Evolutionary conservation across 2,888 invertebrate genomes (phyloP).

Genomic region (Lamproptera curius): DNA sequence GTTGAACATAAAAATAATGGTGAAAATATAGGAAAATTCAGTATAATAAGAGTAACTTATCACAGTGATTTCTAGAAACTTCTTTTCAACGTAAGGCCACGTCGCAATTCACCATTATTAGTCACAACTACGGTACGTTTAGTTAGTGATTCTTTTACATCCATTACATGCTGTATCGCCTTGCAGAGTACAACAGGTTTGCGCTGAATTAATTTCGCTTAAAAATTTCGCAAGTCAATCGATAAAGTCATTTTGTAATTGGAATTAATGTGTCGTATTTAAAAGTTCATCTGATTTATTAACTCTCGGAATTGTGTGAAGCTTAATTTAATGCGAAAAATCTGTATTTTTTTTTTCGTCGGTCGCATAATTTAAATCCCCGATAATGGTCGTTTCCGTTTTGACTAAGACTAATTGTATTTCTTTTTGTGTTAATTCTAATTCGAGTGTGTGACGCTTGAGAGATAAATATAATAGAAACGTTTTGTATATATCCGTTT

Average conservation of each 20-base stretch:
- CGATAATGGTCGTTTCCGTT: not conserved
- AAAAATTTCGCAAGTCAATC: not conserved
- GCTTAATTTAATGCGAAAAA: not conserved
- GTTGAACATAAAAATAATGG: no score
- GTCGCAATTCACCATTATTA: not conserved
- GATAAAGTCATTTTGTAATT: not conserved
- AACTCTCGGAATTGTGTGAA: not conserved
- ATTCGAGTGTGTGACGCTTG: no score
- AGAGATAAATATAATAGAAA: no score
- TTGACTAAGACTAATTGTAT: slow-evolving; percentile 2
- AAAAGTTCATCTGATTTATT: not conserved
- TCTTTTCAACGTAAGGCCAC: not conserved
- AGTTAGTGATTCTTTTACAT: slow-evolving; percentile 1
- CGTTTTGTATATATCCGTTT: not conserved
- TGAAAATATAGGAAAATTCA: no score
- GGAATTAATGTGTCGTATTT: not conserved
- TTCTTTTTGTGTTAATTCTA: not conserved
- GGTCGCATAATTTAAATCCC: not conserved
- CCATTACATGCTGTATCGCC: slow-evolving; percentile 4
- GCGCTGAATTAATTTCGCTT: not conserved
- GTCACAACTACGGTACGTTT: not conserved
- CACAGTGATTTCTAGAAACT: not conserved
- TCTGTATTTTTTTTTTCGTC: not conserved
- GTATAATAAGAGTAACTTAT: no score
- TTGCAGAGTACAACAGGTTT: slow-evolving; percentile 1